Conservation (phyloP, 2,888 invertebrate species). For the Schizaphis graminum region DNA sequence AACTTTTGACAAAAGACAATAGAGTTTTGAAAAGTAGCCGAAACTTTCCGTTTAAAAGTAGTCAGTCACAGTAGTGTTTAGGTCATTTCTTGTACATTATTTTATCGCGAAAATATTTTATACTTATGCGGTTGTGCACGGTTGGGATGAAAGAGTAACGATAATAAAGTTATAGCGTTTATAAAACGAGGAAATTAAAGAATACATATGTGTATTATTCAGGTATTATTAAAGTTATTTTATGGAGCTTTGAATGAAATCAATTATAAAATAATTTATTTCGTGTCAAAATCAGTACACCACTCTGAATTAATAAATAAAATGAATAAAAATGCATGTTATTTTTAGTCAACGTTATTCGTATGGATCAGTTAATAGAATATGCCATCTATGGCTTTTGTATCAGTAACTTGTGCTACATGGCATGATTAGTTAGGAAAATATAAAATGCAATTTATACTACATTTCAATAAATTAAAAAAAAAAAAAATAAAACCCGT, state of each 20-base stretch:
- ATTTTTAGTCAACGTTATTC: not conserved
- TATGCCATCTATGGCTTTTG: not conserved
- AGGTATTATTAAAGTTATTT: not conserved
- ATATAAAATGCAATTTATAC: not conserved
- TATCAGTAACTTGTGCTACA: not conserved
- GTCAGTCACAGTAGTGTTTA: not conserved
- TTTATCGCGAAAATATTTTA: not conserved
- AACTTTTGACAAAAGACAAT: constrained; percentile 51
- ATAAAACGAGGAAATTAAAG: not conserved
- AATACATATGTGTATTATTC: not conserved
- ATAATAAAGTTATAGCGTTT: not conserved
- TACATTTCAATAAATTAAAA: not conserved
- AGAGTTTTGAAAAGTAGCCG: constrained; percentile 28
- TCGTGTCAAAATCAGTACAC: not conserved
- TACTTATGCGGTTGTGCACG: not conserved
- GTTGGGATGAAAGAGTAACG: not conserved
- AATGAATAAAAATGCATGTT: not conserved
- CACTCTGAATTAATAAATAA: not conserved
- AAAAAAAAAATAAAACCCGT: not conserved
- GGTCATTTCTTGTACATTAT: not conserved
- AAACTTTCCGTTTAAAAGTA: constrained; percentile 37
- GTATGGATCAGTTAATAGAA: not conserved
- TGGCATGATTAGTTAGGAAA: too few relatives aligned
- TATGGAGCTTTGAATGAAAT: not conserved
- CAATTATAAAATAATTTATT: not conserved